Evolutionary conservation across 2,113 vertebrate species (phyloP), one percentile per base, ranked within the genome.

Genomic region (Centropus unirufus): DNA sequence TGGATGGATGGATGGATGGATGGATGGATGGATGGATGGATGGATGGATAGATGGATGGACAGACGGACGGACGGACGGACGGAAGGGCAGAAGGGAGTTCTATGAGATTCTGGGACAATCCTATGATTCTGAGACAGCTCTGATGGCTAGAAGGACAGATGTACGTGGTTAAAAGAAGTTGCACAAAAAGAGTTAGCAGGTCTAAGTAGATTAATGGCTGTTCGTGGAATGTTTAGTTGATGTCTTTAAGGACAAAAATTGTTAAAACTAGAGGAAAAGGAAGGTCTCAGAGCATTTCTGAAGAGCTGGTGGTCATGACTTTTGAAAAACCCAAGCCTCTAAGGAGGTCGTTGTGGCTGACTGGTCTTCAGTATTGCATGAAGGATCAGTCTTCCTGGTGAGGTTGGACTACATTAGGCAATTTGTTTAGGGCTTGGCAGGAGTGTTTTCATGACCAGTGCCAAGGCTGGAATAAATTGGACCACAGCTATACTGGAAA

Each of bases 371-470:
- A 75, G 64, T 46, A 76, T 83, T 89, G 87, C 47, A 36, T 78
- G 83, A 78, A 91, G 59, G 40, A 92, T 72, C 89, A 89, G 61
- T 78, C 39, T 84, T 94, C 70, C 40, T 83, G 68, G 57, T 81
- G 66, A 92, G 36, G 64, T 1, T 83, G 68, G 39, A 63, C 57
- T 78, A 66, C 76, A 89, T 90, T 94, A 87, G 40, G 64, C 54
- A 80, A 61, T 72, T 92, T 91, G 80, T 30, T 92, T 59, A 82
- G 77, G 63, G 21, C 7, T 93, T 93, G 91, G 57, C 73, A 92
- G 62, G 32, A 91, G 9, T 13, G 15, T 20, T 86, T 75, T 83
- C 8, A 11, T 16, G 87, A 83, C 12, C 34, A 61, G 2, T 68
- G 83, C 79, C 91, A 89, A 91, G 39, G 27, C 16, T 68, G 30